Evolutionary conservation across 2,888 invertebrate genomes (phyloP).

Genomic region (Miltochrista miniata): DNA sequence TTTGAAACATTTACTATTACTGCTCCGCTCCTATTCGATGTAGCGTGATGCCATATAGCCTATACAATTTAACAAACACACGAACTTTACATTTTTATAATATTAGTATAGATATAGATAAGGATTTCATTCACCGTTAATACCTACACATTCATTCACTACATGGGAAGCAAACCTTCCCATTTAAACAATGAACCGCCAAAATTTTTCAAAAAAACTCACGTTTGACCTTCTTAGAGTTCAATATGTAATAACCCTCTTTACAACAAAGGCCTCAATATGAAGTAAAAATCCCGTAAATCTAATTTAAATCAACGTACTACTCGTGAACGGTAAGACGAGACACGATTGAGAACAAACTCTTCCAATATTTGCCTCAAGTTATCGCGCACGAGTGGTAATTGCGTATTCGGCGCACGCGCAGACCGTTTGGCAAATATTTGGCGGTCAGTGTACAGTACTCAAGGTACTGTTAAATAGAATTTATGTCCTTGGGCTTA

Average conservation of each 20-base stretch:
- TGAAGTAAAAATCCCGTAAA: constrained; percentile 31
- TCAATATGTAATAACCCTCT: neutral
- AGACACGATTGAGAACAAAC: no score
- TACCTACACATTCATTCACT: constrained; percentile 1
- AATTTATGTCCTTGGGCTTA: constrained; percentile 24
- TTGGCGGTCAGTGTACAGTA: constrained; percentile 23
- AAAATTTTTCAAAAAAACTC: neutral
- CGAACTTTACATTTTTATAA: no score
- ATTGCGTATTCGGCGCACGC: constrained; percentile 22
- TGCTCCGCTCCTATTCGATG: no score
- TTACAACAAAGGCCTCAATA: neutral
- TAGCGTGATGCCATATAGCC: no score
- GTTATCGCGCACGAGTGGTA: no score
- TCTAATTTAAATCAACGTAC: constrained; percentile 24
- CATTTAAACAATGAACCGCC: neutral
- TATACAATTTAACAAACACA: no score
- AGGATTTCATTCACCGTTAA: no score
- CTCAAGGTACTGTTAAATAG: constrained; percentile 18
- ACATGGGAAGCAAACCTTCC: no score
- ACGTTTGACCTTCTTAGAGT: constrained; percentile 1
- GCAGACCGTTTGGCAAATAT: constrained; percentile 17
- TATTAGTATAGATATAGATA: no score
- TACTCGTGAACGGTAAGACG: no score
- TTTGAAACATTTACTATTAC: no score
- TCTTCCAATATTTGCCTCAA: no score